Base-by-base conservation (phyloP, 2,797 vertebrate genomes). In the Xiphorhynchus erythropygius region DNA sequence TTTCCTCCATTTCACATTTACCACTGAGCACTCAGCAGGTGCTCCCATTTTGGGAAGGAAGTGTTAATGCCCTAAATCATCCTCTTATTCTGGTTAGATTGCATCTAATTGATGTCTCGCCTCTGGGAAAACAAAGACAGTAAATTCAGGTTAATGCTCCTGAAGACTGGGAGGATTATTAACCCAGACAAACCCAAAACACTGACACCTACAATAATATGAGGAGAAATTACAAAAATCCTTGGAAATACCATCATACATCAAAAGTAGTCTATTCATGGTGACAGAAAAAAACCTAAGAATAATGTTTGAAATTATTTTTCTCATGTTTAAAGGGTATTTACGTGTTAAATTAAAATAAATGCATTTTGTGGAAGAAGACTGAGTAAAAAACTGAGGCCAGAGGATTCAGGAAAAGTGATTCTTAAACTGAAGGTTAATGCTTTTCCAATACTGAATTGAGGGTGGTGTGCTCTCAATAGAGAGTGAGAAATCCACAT, bases 1-100 rank as follows among this genome's bases (percentile, higher is more conserved):
- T 96, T 93, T 90, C 60, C 74, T 95, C 85, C 83, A 71, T 96
- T 97, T 93, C 93, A 62, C 79, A 23, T 90, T 87, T 94, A 94
- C 86, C 89, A 92, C 95, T 92, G 94, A 94, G 95, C 96, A 92
- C 97, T 91, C 97, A 97, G 97, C 97, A 98, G 96, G 95, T 84
- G 63, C 71, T 96, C 95, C 35, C 87, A 64, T 74, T 96, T 97
- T 90, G 91, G 94, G 97, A 97, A 87, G 53, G 81, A 93, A 60
- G 91, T 96, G 94, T 37, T 98, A 97, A 98, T 98, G 83, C 92
- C 86, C 92, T 85, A 76, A 97, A 95, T 97, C 71, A 52, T 94
- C 60, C 73, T 96, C 94, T 96, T 96, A 74, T 91, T 96, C 95
- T 95, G 67, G 35, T 90, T 97, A 93, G 83, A 93, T 90, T 93